Evolutionary conservation across 2,797 vertebrate species (phyloP).

Genomic region (Megalops cyprinoides): DNA sequence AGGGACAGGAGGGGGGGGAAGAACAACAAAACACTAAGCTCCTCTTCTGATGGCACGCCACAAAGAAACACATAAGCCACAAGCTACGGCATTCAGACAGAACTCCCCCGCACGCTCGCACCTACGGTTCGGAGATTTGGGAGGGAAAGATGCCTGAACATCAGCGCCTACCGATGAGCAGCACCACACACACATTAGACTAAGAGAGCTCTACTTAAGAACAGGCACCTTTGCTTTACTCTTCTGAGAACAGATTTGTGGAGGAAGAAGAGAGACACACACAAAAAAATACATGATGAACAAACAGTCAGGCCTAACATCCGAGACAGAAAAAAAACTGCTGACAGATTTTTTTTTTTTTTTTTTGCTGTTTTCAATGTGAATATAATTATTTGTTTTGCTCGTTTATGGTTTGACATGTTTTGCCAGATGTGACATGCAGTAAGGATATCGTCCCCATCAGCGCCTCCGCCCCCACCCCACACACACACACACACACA

Average conservation of each 20-base stretch:
- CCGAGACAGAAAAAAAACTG: background rate
- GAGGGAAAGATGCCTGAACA: background rate
- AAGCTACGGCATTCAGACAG: background rate
- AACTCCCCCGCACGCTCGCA: background rate
- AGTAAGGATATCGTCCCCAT: too few species aligned
- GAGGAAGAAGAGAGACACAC: background rate
- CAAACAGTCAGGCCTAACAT: background rate
- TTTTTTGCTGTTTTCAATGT: background rate
- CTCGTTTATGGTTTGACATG: too few species aligned
- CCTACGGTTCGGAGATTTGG: background rate
- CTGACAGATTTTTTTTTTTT: background rate
- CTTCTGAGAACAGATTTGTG: slow-evolving; percentile 10
- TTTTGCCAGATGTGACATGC: background rate
- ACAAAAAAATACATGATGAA: slow-evolving; percentile 18
- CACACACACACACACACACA: background rate
- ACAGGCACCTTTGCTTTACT: slow-evolving; percentile 17
- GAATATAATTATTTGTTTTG: background rate
- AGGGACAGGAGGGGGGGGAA: background rate
- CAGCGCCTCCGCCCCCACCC: too few species aligned
- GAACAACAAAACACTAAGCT: background rate
- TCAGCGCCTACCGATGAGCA: background rate
- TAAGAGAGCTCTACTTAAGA: background rate
- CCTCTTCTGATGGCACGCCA: background rate
- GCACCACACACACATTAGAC: background rate
- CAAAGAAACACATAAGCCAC: background rate